Conservation (phyloP, 2,797 vertebrate genomes). For the Strix occidentalis region DNA sequence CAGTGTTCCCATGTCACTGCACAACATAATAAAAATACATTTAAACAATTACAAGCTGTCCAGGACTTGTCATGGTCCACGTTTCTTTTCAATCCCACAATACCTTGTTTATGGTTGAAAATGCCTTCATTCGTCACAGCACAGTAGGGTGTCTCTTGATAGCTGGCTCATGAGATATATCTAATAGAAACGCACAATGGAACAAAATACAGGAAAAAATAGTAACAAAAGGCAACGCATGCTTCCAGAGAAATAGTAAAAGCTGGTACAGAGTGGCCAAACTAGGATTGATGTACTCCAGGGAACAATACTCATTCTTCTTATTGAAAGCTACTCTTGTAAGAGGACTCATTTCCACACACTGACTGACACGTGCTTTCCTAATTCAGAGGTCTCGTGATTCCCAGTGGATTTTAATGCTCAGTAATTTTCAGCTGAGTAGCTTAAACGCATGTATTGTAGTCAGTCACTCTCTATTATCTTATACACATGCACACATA, state of each 20-base stretch:
- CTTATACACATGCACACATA: slow-evolving; percentile 1
- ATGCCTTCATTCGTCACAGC: slow-evolving; percentile 40
- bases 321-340: slow-evolving; percentile 50
- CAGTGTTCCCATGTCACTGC: not conserved
- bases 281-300: slow-evolving; percentile 17
- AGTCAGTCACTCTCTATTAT: slow-evolving; percentile 51
- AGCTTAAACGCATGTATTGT: slow-evolving; percentile 26
- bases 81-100: not conserved
- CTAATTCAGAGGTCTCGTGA: slow-evolving; percentile 43
- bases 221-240: not conserved
- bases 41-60: slow-evolving; percentile 13
- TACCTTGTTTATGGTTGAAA: slow-evolving; percentile 48
- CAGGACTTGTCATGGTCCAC: not conserved
- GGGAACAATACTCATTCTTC: slow-evolving; percentile 37
- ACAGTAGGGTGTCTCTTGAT: not conserved
- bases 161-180: slow-evolving; percentile 24
- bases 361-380: slow-evolving; percentile 23
- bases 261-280: slow-evolving; percentile 11
- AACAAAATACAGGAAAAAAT: slow-evolving; percentile 31
- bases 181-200: slow-evolving; percentile 10
- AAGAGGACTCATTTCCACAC: not conserved
- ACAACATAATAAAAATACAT: not conserved
- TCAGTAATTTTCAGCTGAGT: slow-evolving; percentile 48
- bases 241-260: slow-evolving; percentile 36
- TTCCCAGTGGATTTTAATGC: slow-evolving; percentile 52